These are phyloP conservation scores for Napeogenes sylphis DNA, from an alignment of 2,888 invertebrate species.

Conservation along the genomic window DNA sequence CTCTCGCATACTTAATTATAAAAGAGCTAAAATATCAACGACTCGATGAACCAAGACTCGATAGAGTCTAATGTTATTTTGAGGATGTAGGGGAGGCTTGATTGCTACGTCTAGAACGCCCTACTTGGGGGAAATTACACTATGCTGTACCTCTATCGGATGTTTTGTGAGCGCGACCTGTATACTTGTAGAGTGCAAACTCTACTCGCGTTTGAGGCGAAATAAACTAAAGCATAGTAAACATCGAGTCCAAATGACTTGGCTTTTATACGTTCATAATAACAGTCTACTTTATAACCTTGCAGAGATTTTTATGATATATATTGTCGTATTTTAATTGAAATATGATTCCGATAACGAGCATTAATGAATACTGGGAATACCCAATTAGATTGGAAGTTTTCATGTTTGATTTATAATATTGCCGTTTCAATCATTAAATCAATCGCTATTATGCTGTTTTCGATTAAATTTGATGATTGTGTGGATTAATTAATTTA, in stretches of 20 bases:
- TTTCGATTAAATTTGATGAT: no score
- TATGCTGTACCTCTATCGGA: slow-evolving; percentile 45
- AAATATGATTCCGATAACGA: no score
- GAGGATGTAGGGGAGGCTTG: slow-evolving; percentile 35
- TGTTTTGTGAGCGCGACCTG: slow-evolving; percentile 38
- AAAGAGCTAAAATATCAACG: slow-evolving; percentile 6
- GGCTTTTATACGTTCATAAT: slow-evolving; percentile 33
- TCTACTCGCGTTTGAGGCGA: slow-evolving; percentile 29
- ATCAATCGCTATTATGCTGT: no score
- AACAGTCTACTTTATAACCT: slow-evolving; percentile 14
- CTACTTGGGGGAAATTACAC: slow-evolving; percentile 69
- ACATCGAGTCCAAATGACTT: slow-evolving; percentile 38
- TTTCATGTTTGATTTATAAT: no score
- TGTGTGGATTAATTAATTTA: no score
- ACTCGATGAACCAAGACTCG: slow-evolving; percentile 17
- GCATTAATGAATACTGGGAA: no score
- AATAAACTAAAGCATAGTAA: slow-evolving; percentile 29
- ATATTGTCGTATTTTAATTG: no score
- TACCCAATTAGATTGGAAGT: no score
- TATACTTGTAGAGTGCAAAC: slow-evolving; percentile 32
- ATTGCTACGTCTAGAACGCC: slow-evolving; percentile 37
- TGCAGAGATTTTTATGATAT: neutral
- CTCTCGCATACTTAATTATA: slow-evolving; percentile 12
- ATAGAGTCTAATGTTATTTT: slow-evolving; percentile 36
- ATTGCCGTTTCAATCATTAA: no score